Evolutionary conservation across 2,888 invertebrate genomes (phyloP).

Genomic region (Dynastes tityus): DNA sequence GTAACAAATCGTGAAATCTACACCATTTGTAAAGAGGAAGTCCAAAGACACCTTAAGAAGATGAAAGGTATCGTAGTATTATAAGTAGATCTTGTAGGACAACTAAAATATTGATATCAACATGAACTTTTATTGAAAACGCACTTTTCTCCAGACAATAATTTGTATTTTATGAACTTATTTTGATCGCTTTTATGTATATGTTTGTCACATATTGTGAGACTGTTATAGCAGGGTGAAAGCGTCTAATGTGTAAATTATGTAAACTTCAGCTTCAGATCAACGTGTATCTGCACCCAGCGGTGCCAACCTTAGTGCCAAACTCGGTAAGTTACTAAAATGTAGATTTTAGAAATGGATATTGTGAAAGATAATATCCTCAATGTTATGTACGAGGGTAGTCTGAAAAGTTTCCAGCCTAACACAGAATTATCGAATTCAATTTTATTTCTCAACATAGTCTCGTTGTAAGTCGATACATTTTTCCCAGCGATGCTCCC

Average conservation of each 20-base stretch:
- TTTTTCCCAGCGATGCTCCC: too few species aligned
- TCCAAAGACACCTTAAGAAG: slow-evolving; percentile 80
- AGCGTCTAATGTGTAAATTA: slow-evolving; percentile 68
- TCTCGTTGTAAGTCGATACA: too few species aligned
- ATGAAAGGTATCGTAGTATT: slow-evolving; percentile 83
- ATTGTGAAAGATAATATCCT: slow-evolving; percentile 14
- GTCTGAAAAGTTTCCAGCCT: too few species aligned
- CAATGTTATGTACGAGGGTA: not conserved
- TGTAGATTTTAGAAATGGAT: slow-evolving; percentile 36
- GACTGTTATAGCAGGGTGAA: slow-evolving; percentile 67
- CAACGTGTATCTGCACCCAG: slow-evolving; percentile 69
- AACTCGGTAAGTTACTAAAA: slow-evolving; percentile 86
- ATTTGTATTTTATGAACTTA: slow-evolving; percentile 17
- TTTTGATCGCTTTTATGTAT: slow-evolving; percentile 38
- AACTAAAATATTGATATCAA: slow-evolving; percentile 19
- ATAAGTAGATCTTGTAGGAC: slow-evolving; percentile 29
- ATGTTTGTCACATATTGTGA: slow-evolving; percentile 60
- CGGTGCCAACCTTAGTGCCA: slow-evolving; percentile 88
- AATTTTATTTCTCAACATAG: too few species aligned
- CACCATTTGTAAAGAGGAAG: slow-evolving; percentile 88
- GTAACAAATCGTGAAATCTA: slow-evolving; percentile 94
- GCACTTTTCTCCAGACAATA: slow-evolving; percentile 13
- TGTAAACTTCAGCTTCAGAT: slow-evolving; percentile 71
- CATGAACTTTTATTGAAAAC: slow-evolving; percentile 1
- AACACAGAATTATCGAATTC: too few species aligned